Base-by-base conservation (phyloP, 2,113 vertebrate genomes). In the Halcyon senegalensis region DNA sequence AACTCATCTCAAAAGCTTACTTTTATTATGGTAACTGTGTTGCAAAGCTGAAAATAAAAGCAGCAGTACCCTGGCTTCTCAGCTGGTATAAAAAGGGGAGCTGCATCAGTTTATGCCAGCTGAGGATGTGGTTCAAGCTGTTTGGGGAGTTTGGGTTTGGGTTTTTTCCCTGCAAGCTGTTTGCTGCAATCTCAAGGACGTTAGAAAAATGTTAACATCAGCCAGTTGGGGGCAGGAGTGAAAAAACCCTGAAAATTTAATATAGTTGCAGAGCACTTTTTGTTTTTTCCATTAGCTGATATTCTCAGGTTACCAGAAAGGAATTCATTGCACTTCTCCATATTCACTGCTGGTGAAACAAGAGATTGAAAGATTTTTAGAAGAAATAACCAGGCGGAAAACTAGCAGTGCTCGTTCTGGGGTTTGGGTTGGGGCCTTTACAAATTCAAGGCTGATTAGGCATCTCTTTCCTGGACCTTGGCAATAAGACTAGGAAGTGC, bases 301-400 rank as follows among this genome's bases (percentile, higher is more conserved):
- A 94, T 80, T 95, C 95, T 96, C 89, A 94, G 87, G 94, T 97
- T 96, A 96, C 95, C 87, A 94, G 93, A 96, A 89, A 94, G 84
- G 94, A 94, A 96, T 92, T 93, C 59, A 35, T 73, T 93, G 78
- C 50, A 53, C 73, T 95, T 94, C 92, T 93, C 59, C 48, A 62
- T 79, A 74, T 80, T 92, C 19, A 8, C 33, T 81, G 83, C 72
- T 87, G 64, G 70, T 73, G 87, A 91, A 94, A 93, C n/a, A 43
- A 70, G 93, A 90, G 81, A 73, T 53, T 62, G 63, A 92, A 94
- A 73, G 74, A 73, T 55, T 18, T 18, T 96, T 63, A 76, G 84
- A 75, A 84, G 76, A 95, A 95, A 73, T 62, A 41, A 24, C 62
- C 58, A 87, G 81, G 84, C 35, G 6, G 5, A 87, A 93, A 94